A percentile compares a stretch with the other conserved stretches of the same genome.
phyloP scores from a whole-genome alignment of 1,140 invertebrate genomes.

The Oscheius sp. region DNA sequence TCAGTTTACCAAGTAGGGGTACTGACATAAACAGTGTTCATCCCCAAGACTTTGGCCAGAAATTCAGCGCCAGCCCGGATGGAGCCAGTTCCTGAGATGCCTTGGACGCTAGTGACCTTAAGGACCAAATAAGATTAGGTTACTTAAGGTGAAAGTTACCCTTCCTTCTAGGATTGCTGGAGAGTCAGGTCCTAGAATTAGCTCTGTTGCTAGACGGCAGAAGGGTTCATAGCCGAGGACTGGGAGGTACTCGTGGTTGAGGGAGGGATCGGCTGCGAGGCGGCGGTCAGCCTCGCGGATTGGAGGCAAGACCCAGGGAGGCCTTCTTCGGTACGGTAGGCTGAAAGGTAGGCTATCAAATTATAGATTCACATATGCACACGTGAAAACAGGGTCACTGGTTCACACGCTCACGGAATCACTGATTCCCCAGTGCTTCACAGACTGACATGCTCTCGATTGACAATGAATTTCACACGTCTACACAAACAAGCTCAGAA shows the following conservation, averaged over 20 bases:
- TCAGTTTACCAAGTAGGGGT: slow-evolving; percentile 84
- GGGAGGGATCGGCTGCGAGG: slow-evolving; percentile 75
- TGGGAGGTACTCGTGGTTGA: slow-evolving; percentile 95
- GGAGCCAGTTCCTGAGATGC: slow-evolving; percentile 84
- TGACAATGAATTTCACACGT: too few species aligned
- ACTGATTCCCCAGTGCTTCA: too few species aligned
- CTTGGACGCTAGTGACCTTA: slow-evolving; percentile 82
- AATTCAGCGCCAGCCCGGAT: slow-evolving; percentile 82
- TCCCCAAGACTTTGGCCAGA: slow-evolving; percentile 72
- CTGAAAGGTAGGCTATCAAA: too few species aligned
- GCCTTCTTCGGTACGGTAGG: slow-evolving; percentile 86
- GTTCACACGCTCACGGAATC: too few species aligned
- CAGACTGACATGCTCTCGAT: too few species aligned
- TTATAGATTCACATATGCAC: too few species aligned
- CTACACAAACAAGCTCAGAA: too few species aligned
- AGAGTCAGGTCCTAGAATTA: slow-evolving; percentile 80
- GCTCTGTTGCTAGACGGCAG: slow-evolving; percentile 72
- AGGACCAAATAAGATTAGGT: background rate
- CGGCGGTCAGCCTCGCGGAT: slow-evolving; percentile 81
- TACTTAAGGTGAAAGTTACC: slow-evolving; percentile 16
- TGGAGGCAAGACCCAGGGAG: slow-evolving; percentile 94
- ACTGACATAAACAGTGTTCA: slow-evolving; percentile 81
- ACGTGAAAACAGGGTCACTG: too few species aligned
- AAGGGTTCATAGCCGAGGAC: slow-evolving; percentile 84
- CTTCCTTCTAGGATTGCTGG: slow-evolving; percentile 73